Evolutionary conservation across 2,113 vertebrate species (phyloP).

Genomic region (Phrynocephalus versicolor): DNA sequence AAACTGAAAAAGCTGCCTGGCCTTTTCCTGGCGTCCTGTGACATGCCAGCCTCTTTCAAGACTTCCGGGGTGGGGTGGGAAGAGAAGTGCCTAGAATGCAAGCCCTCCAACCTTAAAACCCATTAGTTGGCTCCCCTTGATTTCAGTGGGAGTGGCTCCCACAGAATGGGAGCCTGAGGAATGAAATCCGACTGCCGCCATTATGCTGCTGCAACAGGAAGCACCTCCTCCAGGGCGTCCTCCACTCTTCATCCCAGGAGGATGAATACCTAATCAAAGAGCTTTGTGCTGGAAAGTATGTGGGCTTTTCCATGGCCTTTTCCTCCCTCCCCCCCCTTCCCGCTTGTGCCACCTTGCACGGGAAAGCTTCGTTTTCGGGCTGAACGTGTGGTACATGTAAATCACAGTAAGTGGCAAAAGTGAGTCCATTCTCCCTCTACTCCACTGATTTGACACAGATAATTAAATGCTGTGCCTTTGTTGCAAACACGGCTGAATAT

Average conservation of each 20-base stretch:
- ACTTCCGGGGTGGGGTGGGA: constrained; percentile 30
- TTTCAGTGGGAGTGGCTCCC: constrained; percentile 2
- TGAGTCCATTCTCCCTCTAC: constrained; percentile 44
- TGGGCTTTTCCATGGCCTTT: constrained; percentile 57
- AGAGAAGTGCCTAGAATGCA: not conserved
- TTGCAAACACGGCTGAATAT: constrained; percentile 39
- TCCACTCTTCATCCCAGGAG: constrained; percentile 55
- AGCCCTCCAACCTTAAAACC: constrained; percentile 36
- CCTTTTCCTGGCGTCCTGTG: constrained; percentile 16
- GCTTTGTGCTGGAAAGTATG: constrained; percentile 50
- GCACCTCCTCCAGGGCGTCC: too few relatives aligned
- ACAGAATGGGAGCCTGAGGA: not conserved
- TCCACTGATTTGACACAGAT: constrained; percentile 37
- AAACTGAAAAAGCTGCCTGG: constrained; percentile 35
- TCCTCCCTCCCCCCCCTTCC: constrained; percentile 33
- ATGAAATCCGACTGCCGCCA: constrained; percentile 30
- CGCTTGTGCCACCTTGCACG: constrained; percentile 48
- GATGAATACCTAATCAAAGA: constrained; percentile 53
- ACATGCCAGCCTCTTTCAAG: constrained; percentile 54
- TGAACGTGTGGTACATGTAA: constrained; percentile 68
- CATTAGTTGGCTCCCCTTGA: not conserved
- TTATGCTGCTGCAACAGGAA: constrained; percentile 56
- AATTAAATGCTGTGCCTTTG: constrained; percentile 58
- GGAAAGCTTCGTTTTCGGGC: constrained; percentile 65
- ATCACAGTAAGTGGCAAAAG: constrained; percentile 66